A percentile compares a stretch with the other conserved stretches of the same genome.
These are phyloP conservation scores for Eurystomus gularis DNA, from an alignment of 2,113 vertebrate species.

Conservation along the genomic window DNA sequence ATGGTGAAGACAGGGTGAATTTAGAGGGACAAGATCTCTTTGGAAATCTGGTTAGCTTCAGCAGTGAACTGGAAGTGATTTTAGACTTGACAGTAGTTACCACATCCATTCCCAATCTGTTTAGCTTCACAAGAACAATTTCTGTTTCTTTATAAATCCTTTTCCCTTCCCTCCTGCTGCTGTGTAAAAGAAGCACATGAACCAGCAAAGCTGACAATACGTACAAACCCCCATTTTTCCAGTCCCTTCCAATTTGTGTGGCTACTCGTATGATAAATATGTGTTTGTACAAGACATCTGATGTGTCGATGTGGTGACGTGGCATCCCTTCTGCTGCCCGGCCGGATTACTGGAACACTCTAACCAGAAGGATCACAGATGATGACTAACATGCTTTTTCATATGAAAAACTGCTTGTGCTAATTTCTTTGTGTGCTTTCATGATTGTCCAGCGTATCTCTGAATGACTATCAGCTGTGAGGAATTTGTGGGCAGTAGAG, in stretches of 20 bases:
- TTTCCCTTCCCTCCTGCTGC: not conserved
- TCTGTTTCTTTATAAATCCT: not conserved
- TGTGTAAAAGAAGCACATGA: not conserved
- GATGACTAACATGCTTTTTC: constrained; percentile 29
- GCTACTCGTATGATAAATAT: not conserved
- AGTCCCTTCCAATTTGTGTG: not conserved
- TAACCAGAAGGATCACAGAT: constrained; percentile 8
- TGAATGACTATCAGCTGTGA: constrained; percentile 38
- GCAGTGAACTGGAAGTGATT: not conserved
- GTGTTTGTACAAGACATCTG: not conserved
- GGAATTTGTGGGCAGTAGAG: constrained; percentile 9
- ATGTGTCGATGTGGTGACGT: not conserved
- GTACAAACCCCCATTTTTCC: not conserved
- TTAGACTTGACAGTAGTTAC: not conserved
- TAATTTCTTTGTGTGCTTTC: constrained; percentile 12
- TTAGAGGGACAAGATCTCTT: not conserved
- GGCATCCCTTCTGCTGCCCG: not conserved
- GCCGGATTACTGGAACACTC: not conserved
- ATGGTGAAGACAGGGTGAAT: not conserved
- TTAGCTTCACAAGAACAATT: not conserved
- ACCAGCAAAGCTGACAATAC: not conserved
- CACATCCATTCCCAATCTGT: not conserved
- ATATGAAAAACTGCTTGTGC: constrained; percentile 5
- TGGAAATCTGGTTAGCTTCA: not conserved
- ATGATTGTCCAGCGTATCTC: not conserved